Base-by-base conservation (phyloP, 2,888 invertebrate genomes). In the Sinentomon sp. region DNA sequence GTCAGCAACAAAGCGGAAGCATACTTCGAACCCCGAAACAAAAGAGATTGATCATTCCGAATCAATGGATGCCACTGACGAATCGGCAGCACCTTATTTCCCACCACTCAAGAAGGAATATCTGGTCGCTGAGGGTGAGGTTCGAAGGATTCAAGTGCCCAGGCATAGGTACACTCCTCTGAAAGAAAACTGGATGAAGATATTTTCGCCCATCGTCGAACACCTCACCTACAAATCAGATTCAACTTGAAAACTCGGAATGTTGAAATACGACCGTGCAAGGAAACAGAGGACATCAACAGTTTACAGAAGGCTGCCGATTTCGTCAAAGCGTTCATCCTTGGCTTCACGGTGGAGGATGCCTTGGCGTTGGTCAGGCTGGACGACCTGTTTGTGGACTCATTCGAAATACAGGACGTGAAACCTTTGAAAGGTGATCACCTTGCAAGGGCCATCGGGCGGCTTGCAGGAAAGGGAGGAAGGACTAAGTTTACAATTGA, bases 401-500 rank as follows among this genome's bases (percentile, higher is more conserved):
- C 83, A 0, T 99, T 99, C 54, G 83, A 97, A 62, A 64, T 99
- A 2, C 77, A 78, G 53, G 94, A 94, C 56, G 87, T 94, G 0
- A 92, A 89, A 54, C 80, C 78, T 3, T 54, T 94, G 29, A 75
- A 78, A 51, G 92, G 94, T 3, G 92, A 94, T 52, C 92, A 97
- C 52, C 62, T 87, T 44, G 75, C 85, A 13, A 62, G 97, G 48
- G 94, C 94, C 0, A 78, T 99, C 43, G 97, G 89, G n/a, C 64
- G 97, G 35, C 59, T 99, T 23, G 97, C 97, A 3, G 97, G 97
- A 2, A 92, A 94, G 59, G 82, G 83, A 16, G 92, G 92, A 17
- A 65, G 83, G 38, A 99, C 92, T 2, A 94, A 92, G 53, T 89
- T 78, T 50, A 89, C 92, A 1, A 94, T 99, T 46, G 97, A 99